Percentiles rank a stretch among this genome's conserved stretches.
phyloP scores from a whole-genome alignment of 2,113 vertebrate species.

The Bujurquina vittata region DNA sequence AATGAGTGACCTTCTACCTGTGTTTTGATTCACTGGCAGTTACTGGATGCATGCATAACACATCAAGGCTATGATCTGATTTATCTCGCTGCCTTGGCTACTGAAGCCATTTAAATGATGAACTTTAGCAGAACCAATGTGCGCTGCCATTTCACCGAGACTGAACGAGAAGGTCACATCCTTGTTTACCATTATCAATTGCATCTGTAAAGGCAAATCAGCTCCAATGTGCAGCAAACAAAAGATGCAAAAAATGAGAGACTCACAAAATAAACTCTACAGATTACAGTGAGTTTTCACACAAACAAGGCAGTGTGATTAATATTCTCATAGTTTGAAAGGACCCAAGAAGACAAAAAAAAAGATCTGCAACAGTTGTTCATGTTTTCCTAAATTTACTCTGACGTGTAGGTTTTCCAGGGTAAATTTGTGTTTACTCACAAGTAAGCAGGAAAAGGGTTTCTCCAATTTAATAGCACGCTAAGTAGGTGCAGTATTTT shows the following conservation, averaged over 20 bases:
- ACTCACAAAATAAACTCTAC: background rate
- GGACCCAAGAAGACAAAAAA: background rate
- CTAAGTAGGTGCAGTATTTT: background rate
- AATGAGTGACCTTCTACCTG: slow-evolving; percentile 79
- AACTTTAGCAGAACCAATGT: slow-evolving; percentile 62
- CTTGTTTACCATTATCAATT: slow-evolving; percentile 64
- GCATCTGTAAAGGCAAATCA: slow-evolving; percentile 40
- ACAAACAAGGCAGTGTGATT: background rate
- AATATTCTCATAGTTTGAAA: background rate
- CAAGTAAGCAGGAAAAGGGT: slow-evolving; percentile 55
- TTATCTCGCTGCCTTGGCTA: slow-evolving; percentile 68
- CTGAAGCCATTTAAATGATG: slow-evolving; percentile 71
- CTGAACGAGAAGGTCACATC: slow-evolving; percentile 23
- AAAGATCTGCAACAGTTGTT: slow-evolving; percentile 4
- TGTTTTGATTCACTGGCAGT: slow-evolving; percentile 79
- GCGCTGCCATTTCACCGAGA: slow-evolving; percentile 54
- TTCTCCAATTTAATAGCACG: background rate
- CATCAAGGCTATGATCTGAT: slow-evolving; percentile 75
- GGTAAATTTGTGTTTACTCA: background rate
- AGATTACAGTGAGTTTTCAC: background rate
- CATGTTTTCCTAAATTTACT: background rate
- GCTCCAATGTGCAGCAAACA: slow-evolving; percentile 20
- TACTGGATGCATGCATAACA: slow-evolving; percentile 74
- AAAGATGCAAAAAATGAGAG: background rate
- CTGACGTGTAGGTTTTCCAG: background rate